phyloP scores from a whole-genome alignment of 1,140 invertebrate genomes.

The Drosophila nannoptera region DNA sequence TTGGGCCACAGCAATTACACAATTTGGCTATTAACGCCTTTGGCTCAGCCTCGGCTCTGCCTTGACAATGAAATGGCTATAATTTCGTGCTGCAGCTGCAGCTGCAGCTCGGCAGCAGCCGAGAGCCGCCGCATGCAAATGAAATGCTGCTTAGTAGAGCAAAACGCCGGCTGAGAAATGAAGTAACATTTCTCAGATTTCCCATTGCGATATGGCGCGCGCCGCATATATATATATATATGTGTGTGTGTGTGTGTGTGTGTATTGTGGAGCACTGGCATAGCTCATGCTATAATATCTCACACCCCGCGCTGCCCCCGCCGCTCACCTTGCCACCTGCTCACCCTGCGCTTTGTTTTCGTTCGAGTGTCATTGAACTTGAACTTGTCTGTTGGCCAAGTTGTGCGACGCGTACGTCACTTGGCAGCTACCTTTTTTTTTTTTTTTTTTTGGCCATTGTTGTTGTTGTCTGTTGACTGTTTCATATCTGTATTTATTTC shows the following conservation, averaged over 20 bases:
- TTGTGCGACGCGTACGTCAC: slow-evolving; percentile 21
- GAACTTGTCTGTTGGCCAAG: slow-evolving; percentile 50
- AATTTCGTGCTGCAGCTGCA: slow-evolving; percentile 35
- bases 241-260: slow-evolving; percentile 13
- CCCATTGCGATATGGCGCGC: slow-evolving; percentile 48
- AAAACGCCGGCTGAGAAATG: slow-evolving; percentile 56
- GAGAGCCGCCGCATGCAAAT: slow-evolving; percentile 54
- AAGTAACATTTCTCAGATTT: slow-evolving; percentile 67
- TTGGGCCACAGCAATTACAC: slow-evolving; percentile 61
- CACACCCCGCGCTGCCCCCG: neutral
- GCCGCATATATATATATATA: slow-evolving; percentile 11
- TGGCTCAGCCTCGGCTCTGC: slow-evolving; percentile 29
- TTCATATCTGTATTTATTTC: slow-evolving; percentile 5
- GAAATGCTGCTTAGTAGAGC: slow-evolving; percentile 69
- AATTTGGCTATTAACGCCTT: slow-evolving; percentile 74
- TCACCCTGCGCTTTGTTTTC: slow-evolving; percentile 48
- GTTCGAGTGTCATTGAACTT: slow-evolving; percentile 74
- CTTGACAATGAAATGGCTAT: slow-evolving; percentile 73
- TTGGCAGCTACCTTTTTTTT: slow-evolving; percentile 23
- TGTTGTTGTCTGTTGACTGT: slow-evolving; percentile 43
- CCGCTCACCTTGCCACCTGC: neutral
- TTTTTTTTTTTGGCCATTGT: slow-evolving; percentile 31
- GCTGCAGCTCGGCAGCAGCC: slow-evolving; percentile 8
- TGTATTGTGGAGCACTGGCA: slow-evolving; percentile 12
- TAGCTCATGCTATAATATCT: slow-evolving; percentile 31